These are phyloP conservation scores for Myiotriccus ornatus DNA, from an alignment of 2,797 vertebrate species.

Conservation along the genomic window DNA sequence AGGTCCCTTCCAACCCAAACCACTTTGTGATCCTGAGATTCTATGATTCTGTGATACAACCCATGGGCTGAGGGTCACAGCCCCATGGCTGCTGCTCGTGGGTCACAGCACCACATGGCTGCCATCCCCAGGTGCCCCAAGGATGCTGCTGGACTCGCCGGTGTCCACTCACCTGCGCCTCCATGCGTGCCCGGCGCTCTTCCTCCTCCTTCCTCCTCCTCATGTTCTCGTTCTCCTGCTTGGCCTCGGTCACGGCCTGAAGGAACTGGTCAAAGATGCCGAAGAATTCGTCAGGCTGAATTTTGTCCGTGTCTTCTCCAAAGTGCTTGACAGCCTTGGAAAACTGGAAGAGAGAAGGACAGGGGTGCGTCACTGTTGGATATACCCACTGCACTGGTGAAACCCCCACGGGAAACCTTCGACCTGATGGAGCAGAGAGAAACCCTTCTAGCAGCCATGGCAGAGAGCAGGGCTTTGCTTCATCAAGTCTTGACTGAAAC, in stretches of 20 bases:
- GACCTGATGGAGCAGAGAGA: neutral
- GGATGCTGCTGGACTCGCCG: fast-evolving
- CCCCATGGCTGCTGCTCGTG: neutral
- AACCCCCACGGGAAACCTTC: neutral
- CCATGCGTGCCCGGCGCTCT: constrained; percentile 92
- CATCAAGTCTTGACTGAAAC: neutral
- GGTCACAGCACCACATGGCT: fast-evolving
- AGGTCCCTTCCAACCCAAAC: neutral
- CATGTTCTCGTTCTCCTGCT: constrained; percentile 97
- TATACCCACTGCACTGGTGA: neutral
- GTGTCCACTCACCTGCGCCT: constrained; percentile 85
- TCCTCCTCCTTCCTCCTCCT: constrained; percentile 94
- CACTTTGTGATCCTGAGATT: neutral
- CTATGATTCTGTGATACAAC: neutral
- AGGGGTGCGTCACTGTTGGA: neutral
- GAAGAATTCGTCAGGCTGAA: constrained; percentile 98
- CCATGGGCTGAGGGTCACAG: neutral
- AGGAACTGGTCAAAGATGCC: constrained; percentile 98
- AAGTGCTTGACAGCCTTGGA: constrained; percentile 91
- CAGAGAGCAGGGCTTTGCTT: neutral
- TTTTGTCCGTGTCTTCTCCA: constrained; percentile 89
- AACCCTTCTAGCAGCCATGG: neutral
- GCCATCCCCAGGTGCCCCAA: neutral
- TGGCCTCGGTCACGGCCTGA: constrained; percentile 91
- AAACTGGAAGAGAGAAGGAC: constrained; percentile 79